Percentiles rank a stretch among this genome's conserved stretches.
Conservation (phyloP, 2,888 invertebrate genomes). For the Eilema depressum region DNA sequence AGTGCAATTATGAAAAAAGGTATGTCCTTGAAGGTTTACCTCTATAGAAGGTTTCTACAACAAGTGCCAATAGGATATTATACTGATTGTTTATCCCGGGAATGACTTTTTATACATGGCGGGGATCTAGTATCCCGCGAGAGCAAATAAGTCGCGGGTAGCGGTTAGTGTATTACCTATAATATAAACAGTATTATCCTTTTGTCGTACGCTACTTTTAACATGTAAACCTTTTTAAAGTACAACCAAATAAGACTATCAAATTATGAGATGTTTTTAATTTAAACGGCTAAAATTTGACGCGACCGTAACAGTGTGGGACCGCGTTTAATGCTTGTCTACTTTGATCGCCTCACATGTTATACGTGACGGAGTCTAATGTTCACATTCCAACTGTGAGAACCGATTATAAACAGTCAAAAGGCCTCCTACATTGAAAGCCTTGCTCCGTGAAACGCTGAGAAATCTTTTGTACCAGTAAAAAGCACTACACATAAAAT, state of each 20-base stretch:
- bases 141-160: neutral
- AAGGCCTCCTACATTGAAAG: constrained; percentile 39
- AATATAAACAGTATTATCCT: neutral
- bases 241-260: constrained; percentile 16
- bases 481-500: constrained; percentile 31
- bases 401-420: constrained; percentile 48
- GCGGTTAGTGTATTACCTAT: neutral
- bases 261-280: constrained; percentile 30
- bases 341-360: constrained; percentile 56
- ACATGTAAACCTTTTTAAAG: neutral
- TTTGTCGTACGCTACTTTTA: neutral
- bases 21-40: no score
- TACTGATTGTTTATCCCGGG: no score
- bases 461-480: constrained; percentile 28
- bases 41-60: no score
- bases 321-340: constrained; percentile 66
- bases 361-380: constrained; percentile 52
- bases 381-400: constrained; percentile 59
- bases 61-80: no score
- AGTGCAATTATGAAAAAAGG: no score
- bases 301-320: constrained; percentile 46
- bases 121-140: neutral
- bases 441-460: constrained; percentile 25
- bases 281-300: constrained; percentile 48
- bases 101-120: neutral